Evolutionary conservation across 2,113 vertebrate species (phyloP), one percentile per base, ranked within the genome.

Genomic region (Tychaedon coryphoeus): DNA sequence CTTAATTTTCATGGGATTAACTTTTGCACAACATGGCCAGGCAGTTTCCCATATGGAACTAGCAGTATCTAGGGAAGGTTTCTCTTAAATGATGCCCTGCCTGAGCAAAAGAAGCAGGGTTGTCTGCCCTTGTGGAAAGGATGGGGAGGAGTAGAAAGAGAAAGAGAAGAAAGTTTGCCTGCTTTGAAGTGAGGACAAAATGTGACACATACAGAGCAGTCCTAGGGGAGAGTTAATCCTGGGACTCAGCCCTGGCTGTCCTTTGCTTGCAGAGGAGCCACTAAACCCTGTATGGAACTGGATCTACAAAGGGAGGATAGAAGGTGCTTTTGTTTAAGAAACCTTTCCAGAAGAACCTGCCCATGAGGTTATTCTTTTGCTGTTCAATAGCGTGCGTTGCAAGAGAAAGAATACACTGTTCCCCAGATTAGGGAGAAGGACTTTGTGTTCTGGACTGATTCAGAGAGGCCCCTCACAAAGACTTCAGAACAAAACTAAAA

Each of bases 401-500:
- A 92, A 96, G 78, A 92, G 58, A 38, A 86, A 95, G 24, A 57
- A 40, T 65, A 73, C 1, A 10, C 24, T 82, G 42, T 82, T 60
- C 70, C 70, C 74, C 83, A 53, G 56, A 90, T 90, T 60, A 93
- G 40, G 73, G 76, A 88, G 92, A 65, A 93, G 45, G 54, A 82
- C 24, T 95, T 81, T 70, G 29, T 94, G 69, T 64, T 87, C 85
- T 94, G 84, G 93, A 82, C 80, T 91, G 93, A 87, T 86, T 95
- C 82, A 97, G 54, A 95, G 92, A 91, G 66, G 56, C 93, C 92
- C 31, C 78, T 93, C 56, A 75, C 87, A 95, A 95, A 96, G 90
- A 75, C 71, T 67, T 95, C 53, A 91, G 81, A 88, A 83, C 88
- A 89, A 65, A 88, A 83, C 95, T 96, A 96, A 97, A 97, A 97